These are phyloP conservation scores for Macrotus californicus DNA, from an alignment of 2,113 vertebrate species.

Conservation along the genomic window DNA sequence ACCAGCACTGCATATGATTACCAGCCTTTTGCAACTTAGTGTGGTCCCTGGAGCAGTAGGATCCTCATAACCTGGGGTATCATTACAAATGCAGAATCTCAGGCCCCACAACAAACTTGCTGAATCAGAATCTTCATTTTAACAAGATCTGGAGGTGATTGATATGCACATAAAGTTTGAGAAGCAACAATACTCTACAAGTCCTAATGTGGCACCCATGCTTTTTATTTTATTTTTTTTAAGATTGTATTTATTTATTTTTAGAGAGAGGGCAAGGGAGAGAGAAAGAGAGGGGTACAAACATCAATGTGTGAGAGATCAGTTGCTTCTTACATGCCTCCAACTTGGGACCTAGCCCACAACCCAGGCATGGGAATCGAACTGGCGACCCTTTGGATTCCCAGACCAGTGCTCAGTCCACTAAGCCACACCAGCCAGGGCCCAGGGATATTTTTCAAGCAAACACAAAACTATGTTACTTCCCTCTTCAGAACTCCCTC, in stretches of 20 bases:
- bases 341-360: too few relatives aligned
- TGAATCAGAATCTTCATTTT: neutral
- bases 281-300: too few relatives aligned
- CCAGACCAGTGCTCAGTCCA: too few relatives aligned
- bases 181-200: neutral
- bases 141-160: neutral
- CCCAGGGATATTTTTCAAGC: neutral
- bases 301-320: too few relatives aligned
- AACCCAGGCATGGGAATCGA: too few relatives aligned
- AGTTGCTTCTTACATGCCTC: too few relatives aligned
- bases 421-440: too few relatives aligned
- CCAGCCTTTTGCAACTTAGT: neutral
- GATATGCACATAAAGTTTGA: neutral
- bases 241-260: too few relatives aligned
- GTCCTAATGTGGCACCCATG: neutral
- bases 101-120: neutral
- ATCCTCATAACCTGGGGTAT: neutral
- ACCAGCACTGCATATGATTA: neutral
- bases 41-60: neutral
- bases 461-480: neutral
- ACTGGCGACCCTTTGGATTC: too few relatives aligned
- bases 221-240: neutral
- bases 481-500: neutral
- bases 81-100: neutral
- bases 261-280: too few relatives aligned